A percentile compares a stretch with the other conserved stretches of the same genome.
phyloP scores from a whole-genome alignment of 2,888 invertebrate genomes.

The Rhogogaster chlorosoma region DNA sequence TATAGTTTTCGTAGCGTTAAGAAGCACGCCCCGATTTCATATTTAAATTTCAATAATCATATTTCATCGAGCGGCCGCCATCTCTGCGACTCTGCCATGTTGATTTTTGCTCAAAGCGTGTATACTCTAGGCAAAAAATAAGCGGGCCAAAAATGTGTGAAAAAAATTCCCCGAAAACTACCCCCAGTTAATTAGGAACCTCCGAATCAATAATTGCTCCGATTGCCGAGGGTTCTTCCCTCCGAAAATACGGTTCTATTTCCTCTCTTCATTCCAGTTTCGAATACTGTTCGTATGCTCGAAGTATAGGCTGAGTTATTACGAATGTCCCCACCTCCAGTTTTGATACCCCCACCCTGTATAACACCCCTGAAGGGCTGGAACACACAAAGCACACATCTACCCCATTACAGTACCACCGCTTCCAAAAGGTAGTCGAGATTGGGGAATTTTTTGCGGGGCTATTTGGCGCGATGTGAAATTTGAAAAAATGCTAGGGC shows the following conservation, averaged over 20 bases:
- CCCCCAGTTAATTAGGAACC: not conserved
- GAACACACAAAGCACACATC: conserved; percentile 68
- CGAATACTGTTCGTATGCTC: conserved; percentile 44
- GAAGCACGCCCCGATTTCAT: conserved; percentile 69
- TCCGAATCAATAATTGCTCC: not conserved
- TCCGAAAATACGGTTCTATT: not conserved
- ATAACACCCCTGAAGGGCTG: conserved; percentile 66
- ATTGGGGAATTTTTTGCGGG: not conserved
- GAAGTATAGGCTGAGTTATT: conserved; percentile 63
- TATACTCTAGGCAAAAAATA: conserved; percentile 41
- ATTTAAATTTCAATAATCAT: conserved; percentile 74
- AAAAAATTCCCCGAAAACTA: not conserved
- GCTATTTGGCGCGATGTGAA: no score
- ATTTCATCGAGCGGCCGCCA: conserved; percentile 68
- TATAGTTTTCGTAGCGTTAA: conserved; percentile 59
- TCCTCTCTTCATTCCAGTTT: not conserved
- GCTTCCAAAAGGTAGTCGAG: conserved; percentile 54
- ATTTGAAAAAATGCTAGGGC: not conserved
- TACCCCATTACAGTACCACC: conserved; percentile 70
- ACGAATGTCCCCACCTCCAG: conserved; percentile 66
- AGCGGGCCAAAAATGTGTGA: not conserved
- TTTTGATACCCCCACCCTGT: conserved; percentile 67
- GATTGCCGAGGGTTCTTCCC: not conserved
- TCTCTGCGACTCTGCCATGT: conserved; percentile 74
- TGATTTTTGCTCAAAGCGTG: conserved; percentile 69